A percentile compares a stretch with the other conserved stretches of the same genome.
phyloP scores from a whole-genome alignment of 2,113 vertebrate species.

The Cyanoderma ruficeps region DNA sequence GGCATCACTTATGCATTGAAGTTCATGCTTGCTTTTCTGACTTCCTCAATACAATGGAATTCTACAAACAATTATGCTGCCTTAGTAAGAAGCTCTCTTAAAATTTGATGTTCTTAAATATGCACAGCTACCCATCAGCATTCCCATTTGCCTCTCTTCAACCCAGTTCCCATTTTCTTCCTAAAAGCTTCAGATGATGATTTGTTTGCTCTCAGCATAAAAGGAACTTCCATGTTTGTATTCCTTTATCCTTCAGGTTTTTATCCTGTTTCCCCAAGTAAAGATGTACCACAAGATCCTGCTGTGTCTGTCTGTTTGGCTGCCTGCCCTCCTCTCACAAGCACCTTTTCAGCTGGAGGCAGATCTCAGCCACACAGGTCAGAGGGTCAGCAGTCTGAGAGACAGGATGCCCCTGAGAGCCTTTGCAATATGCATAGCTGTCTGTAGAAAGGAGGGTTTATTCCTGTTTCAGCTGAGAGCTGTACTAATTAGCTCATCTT shows the following conservation, averaged over 20 bases:
- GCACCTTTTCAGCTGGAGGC: neutral
- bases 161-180: neutral
- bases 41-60: neutral
- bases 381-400: neutral
- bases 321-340: neutral
- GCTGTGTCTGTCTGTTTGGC: accelerated
- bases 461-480: neutral
- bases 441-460: neutral
- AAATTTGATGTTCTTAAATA: neutral
- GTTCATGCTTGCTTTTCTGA: neutral
- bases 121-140: neutral
- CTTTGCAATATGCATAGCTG: neutral
- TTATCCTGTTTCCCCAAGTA: neutral
- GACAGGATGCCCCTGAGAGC: neutral
- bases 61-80: neutral
- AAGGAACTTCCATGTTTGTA: neutral
- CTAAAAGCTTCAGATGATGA: neutral
- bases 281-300: neutral
- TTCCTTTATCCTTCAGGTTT: neutral
- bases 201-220: neutral
- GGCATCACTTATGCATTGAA: neutral
- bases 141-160: neutral
- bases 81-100: neutral
- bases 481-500: slow-evolving; percentile 44
- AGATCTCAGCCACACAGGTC: neutral